Base-by-base conservation (phyloP, 2,888 invertebrate species). In the Eupeodes luniger region DNA sequence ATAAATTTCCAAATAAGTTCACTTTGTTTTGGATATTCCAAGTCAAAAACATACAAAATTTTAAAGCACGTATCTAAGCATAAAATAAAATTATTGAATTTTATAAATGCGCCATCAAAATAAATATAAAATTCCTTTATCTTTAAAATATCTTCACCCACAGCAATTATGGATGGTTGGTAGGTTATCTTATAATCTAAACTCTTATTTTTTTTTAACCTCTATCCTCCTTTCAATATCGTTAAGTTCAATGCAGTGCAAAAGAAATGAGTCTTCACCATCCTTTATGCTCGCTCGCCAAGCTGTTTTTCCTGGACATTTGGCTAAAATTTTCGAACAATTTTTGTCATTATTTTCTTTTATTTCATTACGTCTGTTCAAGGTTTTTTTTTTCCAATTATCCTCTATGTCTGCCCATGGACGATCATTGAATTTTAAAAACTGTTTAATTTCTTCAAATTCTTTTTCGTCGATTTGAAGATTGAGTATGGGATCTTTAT, bases 41-140 rank as follows among this genome's bases (percentile, higher is more conserved):
- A 44, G 61, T 78, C 53, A 44, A 83, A 76, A 57, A 83, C 77
- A 66, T 74, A 57, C 49, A 72, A 66, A 14, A 83, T n/a, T 34
- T 83, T 77, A 61, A 83, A 83, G 27, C 61, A 78, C 12, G 51
- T 77, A 62, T 77, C 72, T n/a, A 78, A 34, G 16, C 77, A 77
- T 12, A 51, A 44, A 27, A 77, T 57, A 36, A 78, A 61, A 74
- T 70, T 59, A 57, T 57, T 51, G 34, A 83, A 72, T 16, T 83
- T 74, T 11, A 72, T 14, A n/a, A 66, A 40, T 14, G 61, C 74
- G 36, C 74, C 70, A 27, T 83, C 64, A 61, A 59, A 77, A 69
- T 76, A 62, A n/a, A 81, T 69, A 62, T 34, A 82, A 10, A 70
- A 75, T 3, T 67, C 12, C 1, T 61, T 77, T 12, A 74, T 66